These are phyloP conservation scores for Bostrychus sinensis DNA, from an alignment of 2,113 vertebrate genomes.

Conservation along the genomic window DNA sequence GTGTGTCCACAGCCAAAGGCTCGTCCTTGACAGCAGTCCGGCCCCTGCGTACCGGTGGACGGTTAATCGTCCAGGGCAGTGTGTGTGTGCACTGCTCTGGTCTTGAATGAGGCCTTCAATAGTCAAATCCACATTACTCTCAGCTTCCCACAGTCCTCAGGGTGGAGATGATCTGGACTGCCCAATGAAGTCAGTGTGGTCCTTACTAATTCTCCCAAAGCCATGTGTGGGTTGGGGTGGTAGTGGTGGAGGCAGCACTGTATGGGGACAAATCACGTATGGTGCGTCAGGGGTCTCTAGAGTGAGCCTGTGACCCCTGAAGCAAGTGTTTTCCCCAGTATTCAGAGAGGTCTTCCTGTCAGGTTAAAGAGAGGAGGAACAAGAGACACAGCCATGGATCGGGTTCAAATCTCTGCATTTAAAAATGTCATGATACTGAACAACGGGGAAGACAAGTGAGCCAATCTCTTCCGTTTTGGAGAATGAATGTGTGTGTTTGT, in stretches of 20 bases:
- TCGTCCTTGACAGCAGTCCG: conserved; percentile 89
- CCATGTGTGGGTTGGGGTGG: conserved; percentile 76
- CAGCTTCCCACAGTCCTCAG: conserved; percentile 94
- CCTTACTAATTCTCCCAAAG: conserved; percentile 85
- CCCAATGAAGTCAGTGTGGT: conserved; percentile 82
- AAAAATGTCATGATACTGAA: conserved; percentile 42
- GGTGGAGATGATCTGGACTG: conserved; percentile 88
- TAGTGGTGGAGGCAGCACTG: conserved; percentile 29
- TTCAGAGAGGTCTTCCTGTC: conserved; percentile 68
- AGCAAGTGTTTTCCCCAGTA: conserved; percentile 47
- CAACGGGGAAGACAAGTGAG: conserved; percentile 42
- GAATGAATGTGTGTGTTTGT: conserved; percentile 51
- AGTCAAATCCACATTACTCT: conserved; percentile 83
- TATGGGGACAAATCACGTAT: conserved; percentile 20
- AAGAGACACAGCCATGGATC: conserved; percentile 44
- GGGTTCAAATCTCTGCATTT: conserved; percentile 39
- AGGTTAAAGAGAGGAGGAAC: conserved; percentile 34
- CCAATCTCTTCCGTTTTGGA: conserved; percentile 58
- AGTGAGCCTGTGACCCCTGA: conserved; percentile 35
- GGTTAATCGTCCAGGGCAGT: conserved; percentile 49
- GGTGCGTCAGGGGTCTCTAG: conserved; percentile 50
- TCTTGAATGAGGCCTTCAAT: conserved; percentile 91
- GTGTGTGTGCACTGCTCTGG: conserved; percentile 73
- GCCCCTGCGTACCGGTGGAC: conserved; percentile 70
- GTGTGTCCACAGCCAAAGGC: conserved; percentile 90